These are phyloP conservation scores for Blastomussa wellsi DNA, from an alignment of 92 coral and sea anemone species.

Conservation along the genomic window DNA sequence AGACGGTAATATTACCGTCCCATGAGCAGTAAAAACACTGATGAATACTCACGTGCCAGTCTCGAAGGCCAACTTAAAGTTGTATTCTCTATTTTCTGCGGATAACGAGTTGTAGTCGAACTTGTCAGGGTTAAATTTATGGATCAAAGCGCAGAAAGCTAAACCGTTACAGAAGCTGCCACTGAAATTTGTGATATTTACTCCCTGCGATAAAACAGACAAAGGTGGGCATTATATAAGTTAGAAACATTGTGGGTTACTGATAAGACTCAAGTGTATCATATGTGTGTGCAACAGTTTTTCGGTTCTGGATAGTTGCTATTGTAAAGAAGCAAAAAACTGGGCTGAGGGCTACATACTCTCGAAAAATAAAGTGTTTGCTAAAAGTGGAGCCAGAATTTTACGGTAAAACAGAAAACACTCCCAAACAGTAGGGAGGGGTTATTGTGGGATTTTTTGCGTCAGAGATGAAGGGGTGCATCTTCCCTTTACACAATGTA, in stretches of 20 bases:
- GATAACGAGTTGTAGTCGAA: conserved; percentile 84
- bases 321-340: too few species aligned
- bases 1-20: neutral
- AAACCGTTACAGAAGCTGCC: conserved; percentile 93
- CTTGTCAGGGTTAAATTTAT: conserved; percentile 96
- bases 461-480: too few species aligned
- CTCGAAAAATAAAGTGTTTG: too few species aligned
- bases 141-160: conserved; percentile 95
- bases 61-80: conserved; percentile 90
- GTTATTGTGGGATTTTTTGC: too few species aligned
- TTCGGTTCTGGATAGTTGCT: too few species aligned
- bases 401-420: too few species aligned
- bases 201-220: conserved; percentile 68
- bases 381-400: too few species aligned
- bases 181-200: conserved; percentile 94
- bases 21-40: neutral
- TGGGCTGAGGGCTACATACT: too few species aligned
- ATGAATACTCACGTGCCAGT: conserved; percentile 78
- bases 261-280: too few species aligned
- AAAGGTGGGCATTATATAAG: neutral
- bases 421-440: too few species aligned
- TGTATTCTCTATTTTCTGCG: conserved; percentile 82
- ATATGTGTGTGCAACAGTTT: too few species aligned
- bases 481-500: neutral
- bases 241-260: neutral